Base-by-base conservation (phyloP, 2,888 invertebrate species). In the Chloroclysta siterata region DNA sequence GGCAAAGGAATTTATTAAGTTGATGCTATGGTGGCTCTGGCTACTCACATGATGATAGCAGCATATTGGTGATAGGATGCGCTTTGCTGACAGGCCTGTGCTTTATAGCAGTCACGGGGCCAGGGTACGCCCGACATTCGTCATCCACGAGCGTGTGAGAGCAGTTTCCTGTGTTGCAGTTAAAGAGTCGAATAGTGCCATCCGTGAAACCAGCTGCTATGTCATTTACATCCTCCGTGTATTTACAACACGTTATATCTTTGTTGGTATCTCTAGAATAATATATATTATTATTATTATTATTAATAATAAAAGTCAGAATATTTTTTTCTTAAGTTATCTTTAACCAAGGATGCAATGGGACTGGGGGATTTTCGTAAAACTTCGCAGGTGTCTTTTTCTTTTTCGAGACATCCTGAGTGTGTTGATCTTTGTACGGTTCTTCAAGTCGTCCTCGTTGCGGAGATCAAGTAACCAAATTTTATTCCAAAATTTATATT, bases 171-270 rank as follows among this genome's bases (percentile, higher is more conserved):
- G 87, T 92, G 62, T 77, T 88, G 66, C 90, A 88, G 75, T 93
- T 90, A 74, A 94, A 95, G 59, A 95, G 79, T 67, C 93, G 84
- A 17, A 95, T 88, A 0, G 90, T 86, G 11, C 95, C 95, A 77
- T 95, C 94, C 2, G 93, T 84, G 69, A 94, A 94, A 44, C 95
- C 95, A 39, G 90, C 94, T 15, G 95, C 95, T 68, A 95, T 83
- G 54, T 93, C 90, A 65, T 94, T 94, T 52, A 84, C 89, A 69
- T 94, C 93, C 80, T 95, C 95, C 44, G 94, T 95, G 76, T 95
- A 95, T 79, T 94, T 93, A 67, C 94, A 87, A 74, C 94, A 95
- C 77, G 94, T 87, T 65, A 94, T 87, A 33, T 94, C 94, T 69
- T 90, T 90, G 68, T 85, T 88, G 13, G 93, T 90, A 72, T 94